phyloP scores from a whole-genome alignment of 2,113 vertebrate species.

The Hippocampus zosterae region DNA sequence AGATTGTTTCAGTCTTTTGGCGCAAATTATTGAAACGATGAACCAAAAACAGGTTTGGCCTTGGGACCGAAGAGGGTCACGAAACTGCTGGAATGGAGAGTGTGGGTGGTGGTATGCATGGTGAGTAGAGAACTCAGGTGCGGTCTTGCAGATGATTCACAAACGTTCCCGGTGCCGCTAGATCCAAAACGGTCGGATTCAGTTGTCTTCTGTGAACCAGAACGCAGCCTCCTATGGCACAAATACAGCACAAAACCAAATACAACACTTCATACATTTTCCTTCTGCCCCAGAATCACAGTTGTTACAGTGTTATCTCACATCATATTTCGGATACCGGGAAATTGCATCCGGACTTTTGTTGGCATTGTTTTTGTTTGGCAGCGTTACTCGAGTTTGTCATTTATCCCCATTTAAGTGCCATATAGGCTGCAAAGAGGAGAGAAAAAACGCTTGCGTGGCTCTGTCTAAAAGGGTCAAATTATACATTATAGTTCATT shows the following conservation, averaged over 20 bases:
- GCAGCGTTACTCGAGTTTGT: not conserved
- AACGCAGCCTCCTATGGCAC: not conserved
- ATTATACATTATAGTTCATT: not conserved
- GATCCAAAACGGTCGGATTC: too few relatives aligned
- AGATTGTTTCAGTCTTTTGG: too few relatives aligned
- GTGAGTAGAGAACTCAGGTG: too few relatives aligned
- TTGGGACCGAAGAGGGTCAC: too few relatives aligned
- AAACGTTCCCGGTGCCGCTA: too few relatives aligned
- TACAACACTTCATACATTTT: not conserved
- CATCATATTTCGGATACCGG: not conserved
- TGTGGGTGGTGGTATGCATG: too few relatives aligned
- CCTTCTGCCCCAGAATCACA: not conserved
- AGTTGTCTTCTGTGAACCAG: not conserved
- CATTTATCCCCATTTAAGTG: not conserved
- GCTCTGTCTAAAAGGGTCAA: not conserved
- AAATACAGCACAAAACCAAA: not conserved
- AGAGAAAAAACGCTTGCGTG: not conserved
- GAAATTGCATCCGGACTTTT: not conserved
- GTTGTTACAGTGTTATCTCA: not conserved
- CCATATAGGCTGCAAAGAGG: not conserved
- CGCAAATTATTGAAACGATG: too few relatives aligned
- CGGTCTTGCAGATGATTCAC: too few relatives aligned
- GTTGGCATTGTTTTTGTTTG: not conserved
- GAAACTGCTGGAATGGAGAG: too few relatives aligned
- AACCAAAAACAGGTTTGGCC: too few relatives aligned